These are phyloP conservation scores for Meloidogyne chitwoodi DNA, from an alignment of 1,140 invertebrate genomes.

Conservation along the genomic window DNA sequence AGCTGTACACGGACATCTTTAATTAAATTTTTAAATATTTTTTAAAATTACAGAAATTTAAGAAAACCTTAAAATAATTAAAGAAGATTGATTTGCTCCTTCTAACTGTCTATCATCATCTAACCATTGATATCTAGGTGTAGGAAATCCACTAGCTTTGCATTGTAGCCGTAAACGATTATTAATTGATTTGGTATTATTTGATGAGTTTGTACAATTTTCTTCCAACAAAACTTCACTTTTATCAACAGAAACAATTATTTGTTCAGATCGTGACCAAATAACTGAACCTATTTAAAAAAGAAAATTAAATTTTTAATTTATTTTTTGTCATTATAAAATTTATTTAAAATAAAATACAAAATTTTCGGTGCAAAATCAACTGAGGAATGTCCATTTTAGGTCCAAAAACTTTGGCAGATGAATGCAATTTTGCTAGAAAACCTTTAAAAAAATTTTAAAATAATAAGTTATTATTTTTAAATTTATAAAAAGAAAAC, in stretches of 20 bases:
- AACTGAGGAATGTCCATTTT: constrained; percentile 51
- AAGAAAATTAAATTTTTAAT: too few species aligned
- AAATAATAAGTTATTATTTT: too few species aligned
- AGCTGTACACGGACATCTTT: constrained; percentile 53
- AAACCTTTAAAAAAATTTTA: constrained; percentile 20
- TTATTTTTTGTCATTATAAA: too few species aligned
- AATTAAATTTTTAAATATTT: not conserved
- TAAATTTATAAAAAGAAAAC: constrained; percentile 1
- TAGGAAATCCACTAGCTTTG: constrained; percentile 56
- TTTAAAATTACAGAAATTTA: not conserved
- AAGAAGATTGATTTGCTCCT: constrained; percentile 15
- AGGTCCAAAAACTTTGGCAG: constrained; percentile 41
- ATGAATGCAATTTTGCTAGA: constrained; percentile 24
- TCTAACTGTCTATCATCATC: constrained; percentile 44
- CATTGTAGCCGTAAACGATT: constrained; percentile 45
- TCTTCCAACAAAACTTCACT: constrained; percentile 8
- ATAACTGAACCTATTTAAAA: constrained; percentile 52
- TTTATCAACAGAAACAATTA: constrained; percentile 36
- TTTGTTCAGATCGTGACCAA: constrained; percentile 48
- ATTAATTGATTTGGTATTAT: not conserved
- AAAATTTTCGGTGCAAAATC: constrained; percentile 51
- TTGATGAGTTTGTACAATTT: not conserved
- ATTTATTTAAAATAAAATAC: constrained; percentile 38
- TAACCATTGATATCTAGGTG: constrained; percentile 49
- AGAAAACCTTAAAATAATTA: constrained; percentile 42